A percentile compares a stretch with the other conserved stretches of the same genome.
Conservation (phyloP, 2,888 invertebrate species). For the Drosophila vallismaia region DNA sequence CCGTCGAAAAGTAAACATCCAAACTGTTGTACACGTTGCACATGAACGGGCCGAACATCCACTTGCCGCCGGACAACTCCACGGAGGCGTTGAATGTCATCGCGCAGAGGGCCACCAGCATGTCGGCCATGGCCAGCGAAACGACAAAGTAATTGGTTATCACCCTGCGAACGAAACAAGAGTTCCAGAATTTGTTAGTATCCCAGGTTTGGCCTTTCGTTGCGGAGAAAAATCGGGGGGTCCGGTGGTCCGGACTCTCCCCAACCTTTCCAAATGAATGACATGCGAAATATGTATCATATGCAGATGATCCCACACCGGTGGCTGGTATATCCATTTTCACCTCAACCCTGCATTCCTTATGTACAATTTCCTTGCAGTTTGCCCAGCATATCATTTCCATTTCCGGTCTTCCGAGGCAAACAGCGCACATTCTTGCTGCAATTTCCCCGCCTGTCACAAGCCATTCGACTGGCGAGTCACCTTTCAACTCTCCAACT, state of each 20-base stretch:
- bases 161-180: conserved; percentile 85
- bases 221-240: too few relatives aligned
- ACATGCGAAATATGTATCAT: conserved; percentile 4
- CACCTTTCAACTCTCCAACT: conserved; percentile 49
- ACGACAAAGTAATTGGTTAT: conserved; percentile 98
- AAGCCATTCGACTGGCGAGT: conserved; percentile 60
- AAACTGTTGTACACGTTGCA: conserved; percentile 98
- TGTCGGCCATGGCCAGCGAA: conserved; percentile 96
- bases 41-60: conserved; percentile 96
- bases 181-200: conserved; percentile 18
- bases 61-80: conserved; percentile 91
- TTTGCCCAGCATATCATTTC: conserved; percentile 45
- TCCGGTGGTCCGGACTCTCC: not conserved
- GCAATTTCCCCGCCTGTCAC: conserved; percentile 65
- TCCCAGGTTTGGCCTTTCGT: not conserved
- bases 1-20: conserved; percentile 97
- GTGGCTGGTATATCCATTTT: not conserved
- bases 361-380: not conserved
- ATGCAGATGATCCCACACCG: not conserved
- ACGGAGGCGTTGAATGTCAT: conserved; percentile 97
- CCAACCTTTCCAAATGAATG: conserved; percentile 8
- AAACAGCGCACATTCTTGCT: conserved; percentile 45
- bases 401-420: conserved; percentile 35
- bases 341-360: not conserved
- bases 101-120: conserved; percentile 96